Evolutionary conservation across 2,888 invertebrate species (phyloP), one percentile per base, ranked within the genome.

Genomic region (Torymus texanus): DNA sequence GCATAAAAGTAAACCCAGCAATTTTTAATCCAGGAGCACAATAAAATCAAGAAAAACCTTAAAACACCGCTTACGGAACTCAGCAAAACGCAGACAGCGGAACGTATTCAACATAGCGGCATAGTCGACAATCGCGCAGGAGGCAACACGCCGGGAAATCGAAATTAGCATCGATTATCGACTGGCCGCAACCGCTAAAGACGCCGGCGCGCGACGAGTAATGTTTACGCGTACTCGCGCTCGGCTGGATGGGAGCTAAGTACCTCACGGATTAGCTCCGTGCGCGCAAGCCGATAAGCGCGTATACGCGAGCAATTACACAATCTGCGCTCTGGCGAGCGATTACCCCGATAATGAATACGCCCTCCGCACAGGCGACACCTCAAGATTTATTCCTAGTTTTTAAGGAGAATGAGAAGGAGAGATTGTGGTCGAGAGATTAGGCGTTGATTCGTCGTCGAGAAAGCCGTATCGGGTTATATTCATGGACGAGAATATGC

Each of bases 341-440:
- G 83, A 87, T 87, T 86, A 86, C 83, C 84, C 83, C 4, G 29
- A 81, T 85, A 86, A 86, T 85, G 84, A 84, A 85, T 84, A 84
- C 82, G 78, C 83, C 76, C 79, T 21, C 71, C 65, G 80, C 2
- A 0, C 24, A 2, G 3, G 24, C 62, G 50, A 65, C 73, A 29
- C 62, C 3, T 21, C 51, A 18, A 29, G 53, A 75, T 41, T 67
- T 71, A 75, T n/a, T n/a, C 51, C 12, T 13, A 51, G 21, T 61
- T 61, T 70, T 50, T 41, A 3, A 29, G 29, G 29, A 29, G 29
- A 5, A 29, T 5, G 29, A 29, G 29, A 29, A 5, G 5, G 4
- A 29, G 29, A 29, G 29, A 29, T 29, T 29, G 29, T 29, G 29
- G 29, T 29, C 5, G 29, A 29, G 29, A 29, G 29, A 29, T 29